phyloP scores from a whole-genome alignment of 1,140 invertebrate genomes.

The Drosophila grimshawi region DNA sequence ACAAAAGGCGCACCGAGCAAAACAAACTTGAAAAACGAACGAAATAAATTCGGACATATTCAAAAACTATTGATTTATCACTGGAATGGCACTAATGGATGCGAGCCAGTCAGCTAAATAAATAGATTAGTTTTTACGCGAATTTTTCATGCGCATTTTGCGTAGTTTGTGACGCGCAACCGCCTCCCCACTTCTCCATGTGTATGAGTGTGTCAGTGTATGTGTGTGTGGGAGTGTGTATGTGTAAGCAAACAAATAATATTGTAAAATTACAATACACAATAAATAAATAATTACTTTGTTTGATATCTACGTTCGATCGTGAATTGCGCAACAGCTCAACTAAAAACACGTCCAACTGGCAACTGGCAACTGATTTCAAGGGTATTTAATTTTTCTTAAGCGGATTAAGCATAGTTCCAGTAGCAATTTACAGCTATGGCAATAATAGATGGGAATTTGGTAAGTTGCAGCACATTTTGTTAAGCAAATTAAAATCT shows the following conservation, averaged over 20 bases:
- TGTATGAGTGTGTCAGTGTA: conserved; percentile 12
- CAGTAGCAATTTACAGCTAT: conserved; percentile 26
- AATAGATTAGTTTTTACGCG: conserved; percentile 74
- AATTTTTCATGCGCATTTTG: conserved; percentile 44
- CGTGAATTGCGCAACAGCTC: conserved; percentile 41
- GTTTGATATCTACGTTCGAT: conserved; percentile 11
- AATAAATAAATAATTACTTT: conserved; percentile 19
- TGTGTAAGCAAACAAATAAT: conserved; percentile 28
- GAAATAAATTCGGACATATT: conserved; percentile 26
- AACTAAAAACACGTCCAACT: conserved; percentile 3
- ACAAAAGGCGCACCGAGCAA: conserved; percentile 57
- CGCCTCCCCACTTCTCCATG: conserved; percentile 14
- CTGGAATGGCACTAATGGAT: conserved; percentile 57
- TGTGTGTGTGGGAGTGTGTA: conserved; percentile 30
- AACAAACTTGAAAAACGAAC: conserved; percentile 5
- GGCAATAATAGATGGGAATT: conserved; percentile 43
- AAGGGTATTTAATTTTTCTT: conserved; percentile 10
- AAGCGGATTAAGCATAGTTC: conserved; percentile 43
- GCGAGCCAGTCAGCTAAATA: conserved; percentile 67
- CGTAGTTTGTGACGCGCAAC: conserved; percentile 64
- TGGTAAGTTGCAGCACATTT: conserved; percentile 41
- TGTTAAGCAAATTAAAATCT: conserved; percentile 37
- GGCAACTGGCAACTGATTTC: conserved; percentile 10
- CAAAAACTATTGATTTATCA: conserved; percentile 79
- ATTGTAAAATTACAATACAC: conserved; percentile 48